Percentiles rank a stretch among this genome's conserved stretches.
Evolutionary conservation across 2,888 invertebrate species (phyloP).

Genomic region (Drosophila cognata): DNA sequence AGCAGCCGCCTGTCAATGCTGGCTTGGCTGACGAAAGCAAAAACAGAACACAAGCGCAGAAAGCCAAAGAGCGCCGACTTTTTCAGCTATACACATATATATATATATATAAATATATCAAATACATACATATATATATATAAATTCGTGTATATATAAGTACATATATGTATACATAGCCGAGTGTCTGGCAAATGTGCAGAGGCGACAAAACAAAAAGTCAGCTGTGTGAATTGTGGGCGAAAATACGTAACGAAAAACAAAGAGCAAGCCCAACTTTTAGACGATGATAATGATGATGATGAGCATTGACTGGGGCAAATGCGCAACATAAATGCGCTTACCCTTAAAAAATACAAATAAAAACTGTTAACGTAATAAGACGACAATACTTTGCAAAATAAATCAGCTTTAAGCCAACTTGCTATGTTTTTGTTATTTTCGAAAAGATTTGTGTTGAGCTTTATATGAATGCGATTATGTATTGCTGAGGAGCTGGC

Average conservation of each 20-base stretch:
- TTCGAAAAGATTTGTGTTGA: conserved; percentile 9
- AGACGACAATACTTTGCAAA: conserved; percentile 15
- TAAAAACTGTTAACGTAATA: conserved; percentile 23
- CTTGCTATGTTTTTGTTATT: conserved; percentile 7
- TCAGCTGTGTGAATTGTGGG: conserved; percentile 59
- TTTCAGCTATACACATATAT: conserved; percentile 25
- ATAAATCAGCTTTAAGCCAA: conserved; percentile 28
- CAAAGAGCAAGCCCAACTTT: conserved; percentile 25
- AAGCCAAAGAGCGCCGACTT: conserved; percentile 43
- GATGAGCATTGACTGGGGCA: conserved; percentile 56
- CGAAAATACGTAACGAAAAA: conserved; percentile 37
- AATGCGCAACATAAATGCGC: conserved; percentile 40
- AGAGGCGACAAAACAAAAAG: conserved; percentile 55
- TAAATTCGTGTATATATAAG: conserved; percentile 2
- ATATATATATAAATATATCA: not conserved
- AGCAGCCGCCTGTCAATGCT: conserved; percentile 57
- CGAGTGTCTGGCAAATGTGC: conserved; percentile 49
- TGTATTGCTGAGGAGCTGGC: not conserved
- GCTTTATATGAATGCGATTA: not conserved
- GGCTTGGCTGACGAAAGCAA: conserved; percentile 47
- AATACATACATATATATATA: not conserved
- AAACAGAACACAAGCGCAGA: conserved; percentile 35
- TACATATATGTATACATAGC: conserved; percentile 19
- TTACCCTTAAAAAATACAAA: conserved; percentile 16
- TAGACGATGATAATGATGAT: conserved; percentile 20